phyloP scores from a whole-genome alignment of 2,888 invertebrate species.

The Cyclophora punctaria region DNA sequence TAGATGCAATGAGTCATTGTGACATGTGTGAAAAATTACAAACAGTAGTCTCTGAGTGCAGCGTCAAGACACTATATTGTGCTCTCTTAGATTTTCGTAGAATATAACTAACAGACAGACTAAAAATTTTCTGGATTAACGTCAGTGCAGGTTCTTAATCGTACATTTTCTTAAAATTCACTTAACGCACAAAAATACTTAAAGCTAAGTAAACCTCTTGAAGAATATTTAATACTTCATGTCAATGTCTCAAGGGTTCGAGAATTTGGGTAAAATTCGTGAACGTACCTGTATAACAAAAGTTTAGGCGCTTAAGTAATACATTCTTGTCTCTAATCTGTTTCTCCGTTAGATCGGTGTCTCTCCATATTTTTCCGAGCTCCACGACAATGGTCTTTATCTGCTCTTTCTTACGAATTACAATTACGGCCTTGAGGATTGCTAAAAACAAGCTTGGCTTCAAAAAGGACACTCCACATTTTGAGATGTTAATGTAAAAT shows the following conservation, averaged over 20 bases:
- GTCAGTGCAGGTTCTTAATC: too few relatives aligned
- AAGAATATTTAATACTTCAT: background rate
- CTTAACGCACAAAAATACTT: too few relatives aligned
- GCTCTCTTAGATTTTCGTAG: too few relatives aligned
- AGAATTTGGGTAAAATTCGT: slow-evolving; percentile 4
- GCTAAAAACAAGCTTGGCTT: slow-evolving; percentile 22
- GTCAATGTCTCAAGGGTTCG: slow-evolving; percentile 5
- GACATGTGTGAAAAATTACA: too few relatives aligned
- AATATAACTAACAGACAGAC: too few relatives aligned
- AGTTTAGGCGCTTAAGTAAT: slow-evolving; percentile 30
- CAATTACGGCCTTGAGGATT: slow-evolving; percentile 22
- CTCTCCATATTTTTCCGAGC: slow-evolving; percentile 26
- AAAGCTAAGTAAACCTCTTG: background rate
- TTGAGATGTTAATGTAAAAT: slow-evolving; percentile 21
- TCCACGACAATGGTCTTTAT: slow-evolving; percentile 22
- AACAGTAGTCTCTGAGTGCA: too few relatives aligned
- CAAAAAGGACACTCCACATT: slow-evolving; percentile 15
- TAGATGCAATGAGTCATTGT: too few relatives aligned
- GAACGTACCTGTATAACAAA: slow-evolving; percentile 28
- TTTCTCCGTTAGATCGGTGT: slow-evolving; percentile 19
- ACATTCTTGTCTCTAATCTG: slow-evolving; percentile 32
- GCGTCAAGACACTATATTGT: too few relatives aligned
- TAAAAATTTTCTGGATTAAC: too few relatives aligned
- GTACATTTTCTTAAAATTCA: background rate
- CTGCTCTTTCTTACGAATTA: slow-evolving; percentile 18